A percentile compares a stretch with the other conserved stretches of the same genome.
phyloP scores from a whole-genome alignment of 2,888 invertebrate genomes.

The Oxyteleia sp. region DNA sequence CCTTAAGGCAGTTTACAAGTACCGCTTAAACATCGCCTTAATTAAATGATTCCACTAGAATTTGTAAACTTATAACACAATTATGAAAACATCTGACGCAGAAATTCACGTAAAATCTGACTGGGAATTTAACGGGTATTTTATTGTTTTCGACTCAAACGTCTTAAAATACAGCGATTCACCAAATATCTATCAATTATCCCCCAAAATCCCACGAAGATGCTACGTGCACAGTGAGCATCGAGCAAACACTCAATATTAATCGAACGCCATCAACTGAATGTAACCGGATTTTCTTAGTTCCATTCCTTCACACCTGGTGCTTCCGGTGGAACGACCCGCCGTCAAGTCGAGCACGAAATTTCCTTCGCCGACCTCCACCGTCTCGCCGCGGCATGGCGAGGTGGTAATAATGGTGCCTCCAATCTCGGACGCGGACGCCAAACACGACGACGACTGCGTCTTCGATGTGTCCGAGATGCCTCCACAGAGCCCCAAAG shows the following conservation, averaged over 20 bases:
- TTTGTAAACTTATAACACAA: no score
- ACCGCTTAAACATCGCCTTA: no score
- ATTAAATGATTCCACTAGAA: no score
- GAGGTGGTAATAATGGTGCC: slow-evolving; percentile 89
- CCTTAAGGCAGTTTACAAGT: no score
- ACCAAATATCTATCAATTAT: no score
- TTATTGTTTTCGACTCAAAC: no score
- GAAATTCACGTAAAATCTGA: no score
- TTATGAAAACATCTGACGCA: no score
- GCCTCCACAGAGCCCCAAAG: slow-evolving; percentile 76
- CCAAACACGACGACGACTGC: slow-evolving; percentile 70
- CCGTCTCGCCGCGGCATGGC: slow-evolving; percentile 83
- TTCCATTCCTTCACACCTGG: slow-evolving; percentile 82
- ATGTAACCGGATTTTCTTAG: slow-evolving; percentile 60
- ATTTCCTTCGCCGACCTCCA: slow-evolving; percentile 71
- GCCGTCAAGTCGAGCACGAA: slow-evolving; percentile 66
- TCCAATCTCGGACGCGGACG: slow-evolving; percentile 84
- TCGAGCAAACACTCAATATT: not conserved
- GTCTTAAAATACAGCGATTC: no score
- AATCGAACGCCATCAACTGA: not conserved
- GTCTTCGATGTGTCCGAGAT: slow-evolving; percentile 73
- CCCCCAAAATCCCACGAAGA: not conserved
- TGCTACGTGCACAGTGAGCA: not conserved
- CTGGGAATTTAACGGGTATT: no score
- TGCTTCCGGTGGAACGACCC: slow-evolving; percentile 79